Percentiles rank a stretch among this genome's conserved stretches.
Evolutionary conservation across 2,113 vertebrate species (phyloP).

Genomic region (Salvator merianae): DNA sequence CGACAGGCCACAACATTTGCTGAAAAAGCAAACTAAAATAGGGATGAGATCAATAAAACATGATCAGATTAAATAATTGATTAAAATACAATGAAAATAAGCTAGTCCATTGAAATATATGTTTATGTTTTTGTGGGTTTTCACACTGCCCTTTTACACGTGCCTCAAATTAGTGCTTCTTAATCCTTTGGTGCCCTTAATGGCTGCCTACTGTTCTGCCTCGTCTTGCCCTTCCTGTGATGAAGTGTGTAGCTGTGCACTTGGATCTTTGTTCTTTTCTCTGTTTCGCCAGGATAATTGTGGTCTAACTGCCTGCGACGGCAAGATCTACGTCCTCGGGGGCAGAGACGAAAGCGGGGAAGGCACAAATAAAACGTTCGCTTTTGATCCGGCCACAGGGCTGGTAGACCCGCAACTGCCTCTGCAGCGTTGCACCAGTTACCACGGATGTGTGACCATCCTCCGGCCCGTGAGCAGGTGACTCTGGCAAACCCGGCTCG

Average conservation of each 20-base stretch:
- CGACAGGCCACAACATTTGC: too few relatives aligned
- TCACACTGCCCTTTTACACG: too few relatives aligned
- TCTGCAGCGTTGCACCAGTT: conserved; percentile 75
- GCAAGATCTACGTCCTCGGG: conserved; percentile 79
- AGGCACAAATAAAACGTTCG: conserved; percentile 69
- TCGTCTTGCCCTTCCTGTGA: too few relatives aligned
- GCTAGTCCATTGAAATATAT: too few relatives aligned
- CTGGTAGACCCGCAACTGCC: conserved; percentile 62
- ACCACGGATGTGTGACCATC: conserved; percentile 81
- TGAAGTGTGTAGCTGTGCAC: background rate
- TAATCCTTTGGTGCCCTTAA: too few relatives aligned
- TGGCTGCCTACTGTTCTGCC: too few relatives aligned
- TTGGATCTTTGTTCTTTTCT: background rate
- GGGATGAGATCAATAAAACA: too few relatives aligned
- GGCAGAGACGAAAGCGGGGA: conserved; percentile 72
- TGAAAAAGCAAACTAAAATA: too few relatives aligned
- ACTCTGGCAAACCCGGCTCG: background rate
- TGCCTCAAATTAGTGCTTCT: too few relatives aligned
- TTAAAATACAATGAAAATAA: too few relatives aligned
- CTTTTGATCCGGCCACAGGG: conserved; percentile 65
- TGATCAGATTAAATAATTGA: too few relatives aligned
- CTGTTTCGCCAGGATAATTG: conserved; percentile 77
- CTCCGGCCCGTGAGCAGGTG: conserved; percentile 66
- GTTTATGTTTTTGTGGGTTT: too few relatives aligned
- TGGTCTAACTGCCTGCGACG: conserved; percentile 74